Evolutionary conservation across 2,113 vertebrate genomes (phyloP).

Genomic region (Anarrhichthys ocellatus): DNA sequence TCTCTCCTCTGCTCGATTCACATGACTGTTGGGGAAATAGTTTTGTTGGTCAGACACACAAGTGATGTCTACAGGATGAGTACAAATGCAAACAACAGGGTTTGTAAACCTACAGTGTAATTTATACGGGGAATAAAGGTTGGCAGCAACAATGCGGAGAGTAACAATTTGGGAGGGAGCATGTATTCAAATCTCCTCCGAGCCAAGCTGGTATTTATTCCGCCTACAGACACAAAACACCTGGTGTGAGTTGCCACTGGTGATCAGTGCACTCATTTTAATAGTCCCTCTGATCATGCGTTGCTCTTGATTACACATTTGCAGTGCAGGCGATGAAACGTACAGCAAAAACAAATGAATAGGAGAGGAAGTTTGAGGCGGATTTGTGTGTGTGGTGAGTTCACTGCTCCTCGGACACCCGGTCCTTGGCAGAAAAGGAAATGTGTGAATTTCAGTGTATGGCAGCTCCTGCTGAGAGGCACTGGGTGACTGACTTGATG

Average conservation of each 20-base stretch:
- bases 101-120: conserved; percentile 48
- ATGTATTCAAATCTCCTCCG: conserved; percentile 45
- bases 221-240: conserved; percentile 66
- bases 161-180: conserved; percentile 63
- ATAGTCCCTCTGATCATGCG: conserved; percentile 60
- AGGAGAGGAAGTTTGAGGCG: conserved; percentile 24
- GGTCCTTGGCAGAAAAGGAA: conserved; percentile 34
- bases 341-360: conserved; percentile 31
- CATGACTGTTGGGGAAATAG: conserved; percentile 64
- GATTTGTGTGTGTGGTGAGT: conserved; percentile 17
- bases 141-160: conserved; percentile 48
- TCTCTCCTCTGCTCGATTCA: conserved; percentile 56
- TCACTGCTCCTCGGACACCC: conserved; percentile 35
- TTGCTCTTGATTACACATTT: conserved; percentile 63
- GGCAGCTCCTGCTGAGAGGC: conserved; percentile 65
- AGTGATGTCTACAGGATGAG: conserved; percentile 50
- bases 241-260: conserved; percentile 66
- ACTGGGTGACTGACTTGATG: conserved; percentile 58
- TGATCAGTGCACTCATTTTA: conserved; percentile 55
- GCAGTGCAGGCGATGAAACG: conserved; percentile 17
- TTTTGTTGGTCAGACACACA: conserved; percentile 51
- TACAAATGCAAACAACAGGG: conserved; percentile 49
- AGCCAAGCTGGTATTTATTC: conserved; percentile 57
- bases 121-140: conserved; percentile 58
- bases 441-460: conserved; percentile 60